Conservation (phyloP, 2,797 vertebrate species). For the Gymnothorax reevesii region DNA sequence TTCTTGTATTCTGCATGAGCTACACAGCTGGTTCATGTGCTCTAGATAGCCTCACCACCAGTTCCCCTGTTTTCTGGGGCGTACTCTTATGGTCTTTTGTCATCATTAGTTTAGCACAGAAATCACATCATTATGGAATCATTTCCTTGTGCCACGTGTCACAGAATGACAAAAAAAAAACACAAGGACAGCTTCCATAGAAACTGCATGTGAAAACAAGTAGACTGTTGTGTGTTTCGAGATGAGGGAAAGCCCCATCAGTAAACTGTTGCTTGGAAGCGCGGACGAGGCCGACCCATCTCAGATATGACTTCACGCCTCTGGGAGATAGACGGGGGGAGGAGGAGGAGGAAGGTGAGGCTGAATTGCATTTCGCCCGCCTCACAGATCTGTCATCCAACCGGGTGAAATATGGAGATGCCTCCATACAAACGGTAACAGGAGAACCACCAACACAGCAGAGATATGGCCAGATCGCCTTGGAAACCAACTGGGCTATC, state of each 20-base stretch:
- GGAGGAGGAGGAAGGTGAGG: not conserved
- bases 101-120: not conserved
- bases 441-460: not conserved
- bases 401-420: not conserved
- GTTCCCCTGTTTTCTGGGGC: no score
- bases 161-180: not conserved
- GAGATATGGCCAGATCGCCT: not conserved
- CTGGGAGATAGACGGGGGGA: not conserved
- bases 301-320: not conserved
- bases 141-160: not conserved
- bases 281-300: not conserved
- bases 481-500: slow-evolving; percentile 6
- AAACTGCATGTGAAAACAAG: not conserved
- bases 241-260: not conserved
- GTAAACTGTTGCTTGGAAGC: not conserved
- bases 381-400: slow-evolving; percentile 7
- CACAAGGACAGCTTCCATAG: not conserved
- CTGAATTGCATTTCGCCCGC: not conserved
- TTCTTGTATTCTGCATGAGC: no score
- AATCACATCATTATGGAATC: not conserved
- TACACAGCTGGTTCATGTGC: no score
- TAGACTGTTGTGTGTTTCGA: not conserved
- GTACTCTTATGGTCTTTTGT: no score
- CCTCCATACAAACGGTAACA: not conserved
- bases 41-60: no score